A percentile compares a stretch with the other conserved stretches of the same genome.
Conservation (phyloP, 2,113 vertebrate genomes). For the Seriola dumerili region DNA sequence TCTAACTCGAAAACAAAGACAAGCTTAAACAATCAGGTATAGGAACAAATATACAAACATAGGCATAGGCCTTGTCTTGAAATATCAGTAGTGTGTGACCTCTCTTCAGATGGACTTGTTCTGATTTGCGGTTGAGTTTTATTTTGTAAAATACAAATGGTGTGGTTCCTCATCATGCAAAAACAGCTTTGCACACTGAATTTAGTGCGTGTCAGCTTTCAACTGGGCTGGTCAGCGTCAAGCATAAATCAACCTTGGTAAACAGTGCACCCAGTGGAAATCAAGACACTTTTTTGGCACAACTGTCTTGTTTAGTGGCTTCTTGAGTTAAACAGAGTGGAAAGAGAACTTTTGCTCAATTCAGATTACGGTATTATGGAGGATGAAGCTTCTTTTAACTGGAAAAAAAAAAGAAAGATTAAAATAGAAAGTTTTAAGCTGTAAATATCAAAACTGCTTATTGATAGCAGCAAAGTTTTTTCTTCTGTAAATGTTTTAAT, state of each 20-base stretch:
- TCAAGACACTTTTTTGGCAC: background rate
- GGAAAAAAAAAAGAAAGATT: background rate
- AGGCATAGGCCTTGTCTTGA: background rate
- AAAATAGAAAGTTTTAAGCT: background rate
- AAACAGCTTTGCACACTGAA: constrained; percentile 9
- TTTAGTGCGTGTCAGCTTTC: constrained; percentile 18
- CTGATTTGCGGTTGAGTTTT: background rate
- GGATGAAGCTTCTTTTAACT: background rate
- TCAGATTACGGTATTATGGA: background rate
- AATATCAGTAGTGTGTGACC: background rate
- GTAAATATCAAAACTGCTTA: background rate
- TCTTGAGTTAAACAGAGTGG: constrained; percentile 1
- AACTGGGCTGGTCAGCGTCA: constrained; percentile 1
- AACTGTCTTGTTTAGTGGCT: background rate
- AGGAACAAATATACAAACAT: constrained; percentile 18
- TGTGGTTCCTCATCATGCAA: constrained; percentile 19
- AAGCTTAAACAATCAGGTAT: constrained; percentile 7
- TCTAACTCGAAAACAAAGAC: constrained; percentile 10
- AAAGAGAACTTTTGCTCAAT: background rate
- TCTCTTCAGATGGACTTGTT: constrained; percentile 10
- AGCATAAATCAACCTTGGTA: constrained; percentile 22
- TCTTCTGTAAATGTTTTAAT: background rate
- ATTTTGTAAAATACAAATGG: constrained; percentile 31
- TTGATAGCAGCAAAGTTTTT: background rate
- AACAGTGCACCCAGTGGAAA: background rate